Percentiles rank a stretch among this genome's conserved stretches.
phyloP scores from a whole-genome alignment of 2,888 invertebrate species.

The Temnothorax rugatulus region DNA sequence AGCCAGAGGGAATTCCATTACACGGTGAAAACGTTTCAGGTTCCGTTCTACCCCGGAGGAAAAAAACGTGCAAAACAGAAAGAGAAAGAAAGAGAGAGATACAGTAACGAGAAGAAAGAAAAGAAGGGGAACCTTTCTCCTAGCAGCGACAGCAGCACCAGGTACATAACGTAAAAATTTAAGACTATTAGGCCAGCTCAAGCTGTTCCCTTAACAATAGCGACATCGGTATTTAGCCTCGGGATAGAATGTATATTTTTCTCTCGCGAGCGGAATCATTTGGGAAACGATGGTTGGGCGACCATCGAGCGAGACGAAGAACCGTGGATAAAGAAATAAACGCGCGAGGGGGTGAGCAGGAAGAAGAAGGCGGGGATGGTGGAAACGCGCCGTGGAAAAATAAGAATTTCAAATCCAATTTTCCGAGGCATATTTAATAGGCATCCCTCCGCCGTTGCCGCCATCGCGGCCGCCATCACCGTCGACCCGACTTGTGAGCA shows the following conservation, averaged over 20 bases:
- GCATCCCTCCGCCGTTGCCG: constrained; percentile 58
- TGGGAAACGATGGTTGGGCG: constrained; percentile 26
- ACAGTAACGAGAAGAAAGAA: constrained; percentile 17
- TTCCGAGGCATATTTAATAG: constrained; percentile 82
- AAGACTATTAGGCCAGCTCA: constrained; percentile 79
- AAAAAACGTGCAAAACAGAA: constrained; percentile 29
- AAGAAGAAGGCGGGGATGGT: constrained; percentile 11
- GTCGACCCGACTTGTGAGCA: constrained; percentile 48
- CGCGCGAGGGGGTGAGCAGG: neutral
- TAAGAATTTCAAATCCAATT: constrained; percentile 84
- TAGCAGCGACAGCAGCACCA: constrained; percentile 40
- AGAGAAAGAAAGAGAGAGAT: constrained; percentile 26
- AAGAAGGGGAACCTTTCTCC: constrained; percentile 7
- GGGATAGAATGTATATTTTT: constrained; percentile 62
- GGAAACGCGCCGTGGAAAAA: constrained; percentile 74
- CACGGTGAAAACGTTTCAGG: constrained; percentile 73
- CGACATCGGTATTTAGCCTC: constrained; percentile 78
- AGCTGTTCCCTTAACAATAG: constrained; percentile 76
- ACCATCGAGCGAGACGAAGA: constrained; percentile 1
- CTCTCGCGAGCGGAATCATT: constrained; percentile 43
- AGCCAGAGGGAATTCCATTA: constrained; percentile 79
- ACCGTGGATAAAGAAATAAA: constrained; percentile 21
- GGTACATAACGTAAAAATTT: constrained; percentile 78
- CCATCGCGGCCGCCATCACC: constrained; percentile 48
- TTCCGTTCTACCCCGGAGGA: constrained; percentile 33